Base-by-base conservation (phyloP, 2,113 vertebrate species). In the Corythornis cristatus region DNA sequence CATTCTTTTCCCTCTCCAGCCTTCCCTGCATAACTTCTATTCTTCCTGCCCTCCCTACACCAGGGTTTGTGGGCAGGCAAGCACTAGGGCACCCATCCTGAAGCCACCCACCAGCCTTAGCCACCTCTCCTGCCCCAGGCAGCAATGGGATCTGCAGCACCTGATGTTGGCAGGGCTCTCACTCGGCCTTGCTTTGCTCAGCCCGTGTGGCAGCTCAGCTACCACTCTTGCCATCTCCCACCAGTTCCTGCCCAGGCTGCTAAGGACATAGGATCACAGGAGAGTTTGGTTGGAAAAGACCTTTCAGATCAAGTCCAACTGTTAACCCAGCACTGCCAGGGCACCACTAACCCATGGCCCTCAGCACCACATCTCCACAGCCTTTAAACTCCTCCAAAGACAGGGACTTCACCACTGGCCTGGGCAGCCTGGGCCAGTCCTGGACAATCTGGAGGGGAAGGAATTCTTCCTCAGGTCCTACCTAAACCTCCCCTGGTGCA, bases 1-100 rank as follows among this genome's bases (percentile, higher is more conserved):
- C 82, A 88, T 87, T 93, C 82, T 95, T 93, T 97, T 96, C 97
- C 74, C 80, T 87, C 48, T 90, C 45, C 43, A 54, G 6, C 57
- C 79, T 85, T 89, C 83, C 31, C 37, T 5, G 8, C 95, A 97
- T 97, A 93, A 83, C 83, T 97, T 33, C n/a, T 88, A 98, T 98
- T 97, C 96, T 67, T 97, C 85, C 37, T 58, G 33, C 64, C 40
- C 45, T 80, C 93, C 92, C 83, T 93, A 74, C 43, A 92, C 73
- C 78, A 79, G 6, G 25, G 88, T 81, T 95, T 67, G n/a, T 57
- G 58, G 83, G 78, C 73, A 93, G 78, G 67, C 88, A 48, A 67
- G 64, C n/a, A 43, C 73, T 29, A 53, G 50, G 60, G 78, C 45
- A 33, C 21, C 15, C 40, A n/a, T 17, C 79, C 22, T 57, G 64